Percentiles rank a stretch among this genome's conserved stretches.
Evolutionary conservation across 2,888 invertebrate genomes (phyloP).

Genomic region (Cenopis cana): DNA sequence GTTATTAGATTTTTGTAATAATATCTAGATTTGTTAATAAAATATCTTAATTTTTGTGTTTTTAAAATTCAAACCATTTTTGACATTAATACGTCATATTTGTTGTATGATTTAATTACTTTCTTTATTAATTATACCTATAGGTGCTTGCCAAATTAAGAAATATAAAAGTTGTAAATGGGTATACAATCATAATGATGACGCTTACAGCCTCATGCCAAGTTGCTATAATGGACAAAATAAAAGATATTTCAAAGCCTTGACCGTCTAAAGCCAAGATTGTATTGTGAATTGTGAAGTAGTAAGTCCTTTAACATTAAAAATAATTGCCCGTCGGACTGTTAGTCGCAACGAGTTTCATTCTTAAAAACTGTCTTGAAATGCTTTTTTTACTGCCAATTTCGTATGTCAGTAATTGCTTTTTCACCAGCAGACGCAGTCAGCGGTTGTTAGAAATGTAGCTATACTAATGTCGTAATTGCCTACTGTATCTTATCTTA

Average conservation of each 20-base stretch:
- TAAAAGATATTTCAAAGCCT: slow-evolving; percentile 50
- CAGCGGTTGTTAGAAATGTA: not conserved
- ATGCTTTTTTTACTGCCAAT: not conserved
- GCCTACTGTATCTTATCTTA: not conserved
- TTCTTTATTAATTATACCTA: too few relatives aligned
- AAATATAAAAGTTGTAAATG: too few relatives aligned
- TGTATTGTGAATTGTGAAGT: slow-evolving; percentile 18
- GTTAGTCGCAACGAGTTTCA: slow-evolving; percentile 2
- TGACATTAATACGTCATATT: too few relatives aligned
- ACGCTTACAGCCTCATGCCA: slow-evolving; percentile 38
- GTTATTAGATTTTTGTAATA: too few relatives aligned
- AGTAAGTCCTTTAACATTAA: slow-evolving; percentile 12
- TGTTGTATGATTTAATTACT: too few relatives aligned
- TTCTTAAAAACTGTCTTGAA: not conserved
- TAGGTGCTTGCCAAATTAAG: too few relatives aligned
- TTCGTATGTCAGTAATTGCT: not conserved
- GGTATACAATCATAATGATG: not conserved
- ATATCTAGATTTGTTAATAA: too few relatives aligned
- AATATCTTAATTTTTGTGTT: too few relatives aligned
- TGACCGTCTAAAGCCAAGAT: slow-evolving; percentile 31
- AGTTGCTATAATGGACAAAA: slow-evolving; percentile 46
- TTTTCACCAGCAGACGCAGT: not conserved
- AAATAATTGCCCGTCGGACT: slow-evolving; percentile 13
- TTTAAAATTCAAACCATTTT: too few relatives aligned
- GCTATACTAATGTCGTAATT: not conserved